Evolutionary conservation across 1,140 invertebrate species (phyloP).

Genomic region (Tetramorium parvispinum): DNA sequence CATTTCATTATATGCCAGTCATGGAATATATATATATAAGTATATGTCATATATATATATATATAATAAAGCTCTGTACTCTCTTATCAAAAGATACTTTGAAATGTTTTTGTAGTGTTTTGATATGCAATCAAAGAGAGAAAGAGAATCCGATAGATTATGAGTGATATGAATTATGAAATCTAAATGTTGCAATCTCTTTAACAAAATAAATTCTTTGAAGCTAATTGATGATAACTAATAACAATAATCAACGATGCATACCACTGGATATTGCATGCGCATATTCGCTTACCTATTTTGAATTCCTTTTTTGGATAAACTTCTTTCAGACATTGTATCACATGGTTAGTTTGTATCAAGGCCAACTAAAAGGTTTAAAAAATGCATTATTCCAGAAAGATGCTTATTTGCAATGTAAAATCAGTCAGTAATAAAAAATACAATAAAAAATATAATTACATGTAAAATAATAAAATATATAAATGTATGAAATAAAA

Average conservation of each 20-base stretch:
- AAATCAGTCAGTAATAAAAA: not conserved
- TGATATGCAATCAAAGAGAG: not conserved
- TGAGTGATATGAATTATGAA: not conserved
- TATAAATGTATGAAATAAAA: not conserved
- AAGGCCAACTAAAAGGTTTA: constrained; percentile 89
- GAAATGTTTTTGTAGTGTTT: not conserved
- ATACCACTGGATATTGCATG: not conserved
- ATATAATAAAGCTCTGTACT: not conserved
- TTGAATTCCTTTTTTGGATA: constrained; percentile 90
- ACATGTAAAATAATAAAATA: not conserved
- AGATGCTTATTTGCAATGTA: not conserved
- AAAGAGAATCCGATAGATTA: not conserved
- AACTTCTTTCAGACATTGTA: constrained; percentile 89
- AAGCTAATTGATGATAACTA: not conserved
- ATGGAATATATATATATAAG: not conserved
- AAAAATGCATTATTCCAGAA: not conserved
- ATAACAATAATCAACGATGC: not conserved
- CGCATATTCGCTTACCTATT: constrained; percentile 88
- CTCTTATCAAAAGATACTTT: not conserved
- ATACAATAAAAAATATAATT: not conserved
- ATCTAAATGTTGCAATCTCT: not conserved
- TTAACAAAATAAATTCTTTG: not conserved
- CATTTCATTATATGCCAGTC: not conserved
- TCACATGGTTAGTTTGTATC: constrained; percentile 92
- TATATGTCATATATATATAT: too few relatives aligned